Evolutionary conservation across 2,113 vertebrate genomes (phyloP), one percentile per base, ranked within the genome.

Genomic region (Semnopithecus entellus): DNA sequence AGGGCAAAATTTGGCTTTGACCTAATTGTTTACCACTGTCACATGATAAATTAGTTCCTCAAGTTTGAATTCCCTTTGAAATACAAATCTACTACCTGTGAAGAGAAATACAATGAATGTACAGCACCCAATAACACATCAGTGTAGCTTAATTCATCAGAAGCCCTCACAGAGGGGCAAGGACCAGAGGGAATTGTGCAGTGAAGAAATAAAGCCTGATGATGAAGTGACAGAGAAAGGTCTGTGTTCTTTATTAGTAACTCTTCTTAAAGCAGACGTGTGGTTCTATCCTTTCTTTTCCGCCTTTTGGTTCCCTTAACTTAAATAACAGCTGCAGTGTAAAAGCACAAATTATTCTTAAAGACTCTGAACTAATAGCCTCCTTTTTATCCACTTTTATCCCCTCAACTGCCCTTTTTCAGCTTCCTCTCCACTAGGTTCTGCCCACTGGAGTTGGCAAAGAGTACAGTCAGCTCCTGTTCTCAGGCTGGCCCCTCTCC

Each of bases 281-380:
- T 43, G 43, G 4, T 83, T 97, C 61, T 95, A 79, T 91, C 73
- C 50, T 94, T 91, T 91, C 40, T 91, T 45, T 52, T n/a, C 10
- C 16, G 4, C 59, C 25, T 48, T 52, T 94, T 87, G 72, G 6
- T 94, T 96, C 38, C 84, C 45, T 96, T 92, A 82, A 95, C 68
- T 96, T 96, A 96, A 97, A 92, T 94, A 92, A 93, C 91, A 95
- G 91, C 93, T 95, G 95, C 96, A 88, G 48, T 20, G 3, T 96
- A 82, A 94, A 97, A 91, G 61, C 88, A 87, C 93, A 95, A 72
- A 95, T 94, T 89, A 90, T 96, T 96, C 94, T 86, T 86, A 91
- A 97, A 96, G 80, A 82, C 70, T 82, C 45, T 82, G 91, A 96
- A 95, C 97, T 94, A 95, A 98, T 94, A 91, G 91, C 32, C 79